Evolutionary conservation across 1,140 invertebrate species (phyloP), one percentile per base, ranked within the genome.

Genomic region (Brachionus calyciflorus): DNA sequence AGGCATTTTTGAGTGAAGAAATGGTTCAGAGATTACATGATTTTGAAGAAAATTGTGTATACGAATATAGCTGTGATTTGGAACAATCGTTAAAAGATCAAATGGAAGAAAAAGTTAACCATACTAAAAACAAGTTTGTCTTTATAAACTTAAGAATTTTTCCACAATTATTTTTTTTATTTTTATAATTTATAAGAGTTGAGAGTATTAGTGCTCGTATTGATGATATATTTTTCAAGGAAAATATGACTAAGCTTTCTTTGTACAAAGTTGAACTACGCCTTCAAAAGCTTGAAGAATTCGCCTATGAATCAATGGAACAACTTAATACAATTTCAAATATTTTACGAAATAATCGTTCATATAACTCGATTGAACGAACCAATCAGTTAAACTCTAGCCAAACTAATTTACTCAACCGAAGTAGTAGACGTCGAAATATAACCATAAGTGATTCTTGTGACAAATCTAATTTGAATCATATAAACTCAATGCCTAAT

Each of bases 181-280:
- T 51, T n/a, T 51, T 24, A 28, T 28, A 14, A 26, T 46, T 60
- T 40, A 21, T 14, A 55, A 76, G 73, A 40, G 73, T 57, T 46
- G 73, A 76, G n/a, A 60, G 19, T 12, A 76, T 44, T 2, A 76
- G 46, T 46, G 73, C 49, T 33, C 14, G 53, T 53, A 76, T 76
- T 19, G 73, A 76, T 63, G 73, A 76, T n/a, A 73, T 73, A 37
- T 73, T 73, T 24, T 73, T 73, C 26, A 73, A 73, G 24, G 69
- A 73, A 73, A 73, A 73, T 33, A 49, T 73, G 46, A 73, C 69
- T 6, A 73, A 55, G 9, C 28, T 51, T 12, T 51, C 69, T 33
- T 24, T 73, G 17, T 73, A 73, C 30, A 73, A 73, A 73, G 51
- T 73, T 24, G 69, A 73, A 41, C 46, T 51, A 5, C 46, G 69